Percentiles rank a stretch among this genome's conserved stretches.
Conservation (phyloP, 2,113 vertebrate species). For the Campylomormyrus numenius region DNA sequence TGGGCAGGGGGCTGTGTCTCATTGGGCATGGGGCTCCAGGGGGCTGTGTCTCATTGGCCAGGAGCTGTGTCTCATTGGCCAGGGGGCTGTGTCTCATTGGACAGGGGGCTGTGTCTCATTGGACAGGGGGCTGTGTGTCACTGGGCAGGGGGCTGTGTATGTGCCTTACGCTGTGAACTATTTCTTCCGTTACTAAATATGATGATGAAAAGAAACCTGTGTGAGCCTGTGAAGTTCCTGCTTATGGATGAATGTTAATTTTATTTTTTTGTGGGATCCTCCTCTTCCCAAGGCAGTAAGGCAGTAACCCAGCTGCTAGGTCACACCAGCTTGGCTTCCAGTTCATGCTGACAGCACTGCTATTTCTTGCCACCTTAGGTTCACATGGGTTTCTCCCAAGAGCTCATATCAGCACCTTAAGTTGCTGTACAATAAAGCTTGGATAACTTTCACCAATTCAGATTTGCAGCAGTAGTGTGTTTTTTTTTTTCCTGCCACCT, state of each 20-base stretch:
- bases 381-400: not conserved
- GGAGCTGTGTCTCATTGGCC: not conserved
- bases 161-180: not conserved
- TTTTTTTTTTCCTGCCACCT: not conserved
- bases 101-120: not conserved
- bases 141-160: not conserved
- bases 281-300: not conserved
- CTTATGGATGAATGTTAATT: not conserved
- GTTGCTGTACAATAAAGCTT: not conserved
- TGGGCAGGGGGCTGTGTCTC: too few relatives aligned
- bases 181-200: not conserved
- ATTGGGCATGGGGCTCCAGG: too few relatives aligned
- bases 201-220: not conserved
- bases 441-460: not conserved
- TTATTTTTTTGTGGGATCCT: not conserved
- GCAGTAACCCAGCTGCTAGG: not conserved
- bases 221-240: not conserved
- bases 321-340: not conserved
- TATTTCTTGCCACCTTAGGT: not conserved
- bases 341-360: not conserved
- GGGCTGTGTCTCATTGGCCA: too few relatives aligned
- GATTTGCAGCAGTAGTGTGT: not conserved
- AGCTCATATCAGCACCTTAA: not conserved
- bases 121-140: too few relatives aligned
- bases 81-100: not conserved